A percentile compares a stretch with the other conserved stretches of the same genome.
These are phyloP conservation scores for Grammomys dolichurus DNA, from an alignment of 2,113 vertebrate species.

Conservation along the genomic window DNA sequence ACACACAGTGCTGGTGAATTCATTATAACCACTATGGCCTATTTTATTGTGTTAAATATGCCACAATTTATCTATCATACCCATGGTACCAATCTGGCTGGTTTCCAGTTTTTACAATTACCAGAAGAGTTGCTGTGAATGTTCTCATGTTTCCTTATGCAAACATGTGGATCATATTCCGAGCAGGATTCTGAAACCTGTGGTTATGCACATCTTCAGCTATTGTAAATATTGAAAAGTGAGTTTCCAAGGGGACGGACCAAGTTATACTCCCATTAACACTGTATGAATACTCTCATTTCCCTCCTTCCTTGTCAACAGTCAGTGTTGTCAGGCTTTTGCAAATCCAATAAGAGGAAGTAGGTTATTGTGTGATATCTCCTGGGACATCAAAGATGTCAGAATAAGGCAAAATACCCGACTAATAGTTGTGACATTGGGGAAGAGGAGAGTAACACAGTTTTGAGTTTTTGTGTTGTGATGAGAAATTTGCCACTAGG, in stretches of 20 bases:
- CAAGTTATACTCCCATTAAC: background rate
- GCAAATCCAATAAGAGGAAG: slow-evolving; percentile 38
- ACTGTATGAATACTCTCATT: background rate
- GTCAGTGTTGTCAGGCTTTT: background rate
- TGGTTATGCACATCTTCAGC: background rate
- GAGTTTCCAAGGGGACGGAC: slow-evolving; percentile 8
- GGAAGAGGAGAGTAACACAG: background rate
- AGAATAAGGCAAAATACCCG: slow-evolving; percentile 33
- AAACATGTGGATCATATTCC: slow-evolving; percentile 45
- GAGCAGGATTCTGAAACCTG: background rate
- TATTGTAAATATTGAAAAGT: slow-evolving; percentile 42
- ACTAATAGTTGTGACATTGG: background rate
- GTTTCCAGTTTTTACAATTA: slow-evolving; percentile 54
- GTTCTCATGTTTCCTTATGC: slow-evolving; percentile 30
- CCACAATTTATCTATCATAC: background rate
- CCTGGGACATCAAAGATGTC: slow-evolving; percentile 3
- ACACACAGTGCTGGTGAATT: background rate
- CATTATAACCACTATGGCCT: slow-evolving; percentile 14
- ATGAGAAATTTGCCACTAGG: slow-evolving; percentile 1
- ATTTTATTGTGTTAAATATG: background rate
- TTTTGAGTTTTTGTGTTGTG: background rate
- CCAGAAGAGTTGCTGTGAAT: background rate
- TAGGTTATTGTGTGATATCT: background rate
- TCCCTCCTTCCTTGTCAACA: slow-evolving; percentile 3
- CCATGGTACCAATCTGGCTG: background rate